Conservation (phyloP, 2,797 vertebrate genomes). For the Rhabdophis nuchalis region DNA sequence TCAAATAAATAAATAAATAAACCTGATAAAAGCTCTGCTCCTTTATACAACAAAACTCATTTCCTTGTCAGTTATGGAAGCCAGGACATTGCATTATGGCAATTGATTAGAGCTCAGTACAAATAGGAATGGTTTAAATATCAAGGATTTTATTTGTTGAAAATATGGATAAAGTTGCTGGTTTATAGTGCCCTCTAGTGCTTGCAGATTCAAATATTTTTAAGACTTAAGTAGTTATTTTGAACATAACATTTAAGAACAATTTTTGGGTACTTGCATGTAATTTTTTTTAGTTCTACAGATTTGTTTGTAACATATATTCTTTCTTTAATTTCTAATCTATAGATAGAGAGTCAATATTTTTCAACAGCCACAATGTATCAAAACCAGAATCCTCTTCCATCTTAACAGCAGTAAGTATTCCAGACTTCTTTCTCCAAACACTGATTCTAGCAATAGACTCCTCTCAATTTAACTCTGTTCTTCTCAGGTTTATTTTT, state of each 20-base stretch:
- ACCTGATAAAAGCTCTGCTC: not conserved
- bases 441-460: constrained; percentile 27
- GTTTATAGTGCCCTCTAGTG: constrained; percentile 57
- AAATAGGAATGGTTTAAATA: not conserved
- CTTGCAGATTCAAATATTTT: not conserved
- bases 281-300: not conserved
- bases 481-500: not conserved
- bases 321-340: constrained; percentile 19
- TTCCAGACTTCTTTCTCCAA: not conserved
- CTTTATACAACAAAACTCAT: not conserved
- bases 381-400: constrained; percentile 97
- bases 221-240: not conserved
- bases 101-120: not conserved
- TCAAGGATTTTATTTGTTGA: not conserved
- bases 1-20: not conserved
- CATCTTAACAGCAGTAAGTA: constrained; percentile 89
- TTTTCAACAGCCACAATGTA: constrained; percentile 99
- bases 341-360: constrained; percentile 95
- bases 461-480: constrained; percentile 30
- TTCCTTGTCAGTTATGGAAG: not conserved
- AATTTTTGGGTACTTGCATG: not conserved
- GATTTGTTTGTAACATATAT: not conserved
- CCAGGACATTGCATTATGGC: not conserved
- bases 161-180: not conserved
- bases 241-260: not conserved